Evolutionary conservation across 1,140 invertebrate species (phyloP).

Genomic region (Heliothis virescens): DNA sequence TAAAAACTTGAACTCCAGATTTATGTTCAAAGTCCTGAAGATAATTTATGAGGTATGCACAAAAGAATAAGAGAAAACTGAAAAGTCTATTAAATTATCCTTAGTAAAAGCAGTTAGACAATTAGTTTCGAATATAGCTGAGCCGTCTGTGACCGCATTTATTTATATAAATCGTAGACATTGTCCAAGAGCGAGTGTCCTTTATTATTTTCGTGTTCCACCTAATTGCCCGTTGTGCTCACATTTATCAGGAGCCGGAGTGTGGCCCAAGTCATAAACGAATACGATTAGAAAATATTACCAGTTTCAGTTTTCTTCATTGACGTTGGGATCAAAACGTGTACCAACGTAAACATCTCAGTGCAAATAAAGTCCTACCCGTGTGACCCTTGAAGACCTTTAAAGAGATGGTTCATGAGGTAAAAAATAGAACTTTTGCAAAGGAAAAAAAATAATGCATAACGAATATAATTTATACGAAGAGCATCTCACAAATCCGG

Average conservation of each 20-base stretch:
- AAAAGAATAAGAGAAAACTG: neutral
- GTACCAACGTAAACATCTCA: too few species aligned
- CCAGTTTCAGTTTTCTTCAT: neutral
- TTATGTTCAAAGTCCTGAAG: too few species aligned
- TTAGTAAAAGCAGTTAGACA: neutral
- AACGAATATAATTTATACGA: too few species aligned
- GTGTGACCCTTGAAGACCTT: too few species aligned
- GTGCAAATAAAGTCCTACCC: too few species aligned
- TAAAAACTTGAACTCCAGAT: too few species aligned
- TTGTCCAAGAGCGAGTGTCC: slow-evolving; percentile 55
- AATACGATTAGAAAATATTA: neutral
- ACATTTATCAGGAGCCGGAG: slow-evolving; percentile 60
- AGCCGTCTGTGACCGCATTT: neutral
- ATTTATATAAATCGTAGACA: slow-evolving; percentile 24
- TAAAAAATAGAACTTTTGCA: too few species aligned
- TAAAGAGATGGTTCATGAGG: too few species aligned
- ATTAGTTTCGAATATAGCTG: slow-evolving; percentile 10
- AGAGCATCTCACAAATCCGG: too few species aligned
- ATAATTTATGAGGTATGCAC: neutral
- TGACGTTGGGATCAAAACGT: too few species aligned
- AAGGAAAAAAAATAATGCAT: too few species aligned
- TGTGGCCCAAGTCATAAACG: slow-evolving; percentile 21
- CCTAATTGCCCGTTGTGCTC: slow-evolving; percentile 63
- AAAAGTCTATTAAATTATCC: neutral
- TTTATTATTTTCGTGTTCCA: slow-evolving; percentile 66